phyloP scores from a whole-genome alignment of 2,797 vertebrate species.

The Miichthys miiuy region DNA sequence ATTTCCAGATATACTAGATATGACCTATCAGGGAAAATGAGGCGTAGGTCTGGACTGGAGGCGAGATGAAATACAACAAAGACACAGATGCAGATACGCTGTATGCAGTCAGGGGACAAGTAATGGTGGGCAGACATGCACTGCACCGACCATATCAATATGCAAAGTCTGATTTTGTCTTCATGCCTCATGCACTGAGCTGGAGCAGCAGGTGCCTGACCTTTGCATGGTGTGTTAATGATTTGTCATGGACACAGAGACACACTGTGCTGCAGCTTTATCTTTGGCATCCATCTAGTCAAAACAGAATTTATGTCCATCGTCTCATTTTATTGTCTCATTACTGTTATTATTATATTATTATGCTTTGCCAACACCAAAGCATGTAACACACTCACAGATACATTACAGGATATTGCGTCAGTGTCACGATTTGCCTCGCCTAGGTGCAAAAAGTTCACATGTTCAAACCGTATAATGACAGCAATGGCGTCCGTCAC shows the following conservation, averaged over 20 bases:
- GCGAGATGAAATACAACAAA: constrained; percentile 8
- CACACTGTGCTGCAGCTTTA: constrained; percentile 17
- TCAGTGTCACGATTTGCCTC: too few relatives aligned
- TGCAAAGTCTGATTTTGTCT: constrained; percentile 54
- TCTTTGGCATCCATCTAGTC: neutral
- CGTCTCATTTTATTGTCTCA: too few relatives aligned
- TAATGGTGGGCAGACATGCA: neutral
- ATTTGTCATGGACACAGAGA: neutral
- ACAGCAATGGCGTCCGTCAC: too few relatives aligned
- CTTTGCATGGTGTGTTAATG: constrained; percentile 29
- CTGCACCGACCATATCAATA: constrained; percentile 20
- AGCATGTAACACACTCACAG: too few relatives aligned
- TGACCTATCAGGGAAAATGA: neutral
- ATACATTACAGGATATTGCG: too few relatives aligned
- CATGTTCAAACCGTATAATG: too few relatives aligned
- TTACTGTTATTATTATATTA: too few relatives aligned
- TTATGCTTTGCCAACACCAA: too few relatives aligned
- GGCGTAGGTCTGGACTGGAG: neutral
- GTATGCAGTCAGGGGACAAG: neutral
- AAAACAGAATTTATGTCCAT: too few relatives aligned
- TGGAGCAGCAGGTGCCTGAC: constrained; percentile 22
- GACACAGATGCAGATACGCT: constrained; percentile 1
- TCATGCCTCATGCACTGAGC: constrained; percentile 9
- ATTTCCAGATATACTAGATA: constrained; percentile 17
- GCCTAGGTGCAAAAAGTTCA: too few relatives aligned